Base-by-base conservation (phyloP, 2,797 vertebrate genomes). In the Anguilla megastoma region DNA sequence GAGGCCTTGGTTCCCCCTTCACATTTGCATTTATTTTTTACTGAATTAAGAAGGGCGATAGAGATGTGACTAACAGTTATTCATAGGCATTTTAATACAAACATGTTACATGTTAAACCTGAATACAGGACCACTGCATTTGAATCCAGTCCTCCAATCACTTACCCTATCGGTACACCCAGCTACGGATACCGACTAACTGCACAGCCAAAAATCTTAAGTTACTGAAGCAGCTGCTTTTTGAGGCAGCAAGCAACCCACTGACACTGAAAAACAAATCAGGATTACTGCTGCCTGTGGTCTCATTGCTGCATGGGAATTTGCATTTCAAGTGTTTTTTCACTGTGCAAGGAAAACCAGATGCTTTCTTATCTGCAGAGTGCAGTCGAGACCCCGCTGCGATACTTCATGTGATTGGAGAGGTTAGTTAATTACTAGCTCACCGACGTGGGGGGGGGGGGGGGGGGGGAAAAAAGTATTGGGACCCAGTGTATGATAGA, bases 341-440 rank as follows among this genome's bases (percentile, higher is more conserved):
- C 79, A n/a, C 79, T n/a, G 45, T n/a, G 21, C 21, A 50, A 24
- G 16, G 45, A 48, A 50, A 82, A 82, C 0, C 79, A 82, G 45
- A 82, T 50, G 79, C 79, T 50, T 82, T n/a, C 79, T 82, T 82
- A 82, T 82, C 79, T 82, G 45, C 79, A 27, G 16, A 50, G 79
- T 10, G 45, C 79, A 82, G 79, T 50, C 7, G 24, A 82, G 21
- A 9, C 79, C 79, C 79, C 16, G 45, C 79, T 82, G 79, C 24
- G 79, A 50, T 82, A n/a, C 79, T 82, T n/a, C 41, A 50, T 27
- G 45, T 82, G 79, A 82, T 82, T 82, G 79, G 79, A 48, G 79
- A 50, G 79, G 79, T 82, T 82, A 82, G 79, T 82, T 82, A 82
- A 82, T 82, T 48, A 50, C 21, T 21, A 24, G 21, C 21, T n/a